Conservation (phyloP, 1,140 invertebrate species). For the Antheraea mylitta region DNA sequence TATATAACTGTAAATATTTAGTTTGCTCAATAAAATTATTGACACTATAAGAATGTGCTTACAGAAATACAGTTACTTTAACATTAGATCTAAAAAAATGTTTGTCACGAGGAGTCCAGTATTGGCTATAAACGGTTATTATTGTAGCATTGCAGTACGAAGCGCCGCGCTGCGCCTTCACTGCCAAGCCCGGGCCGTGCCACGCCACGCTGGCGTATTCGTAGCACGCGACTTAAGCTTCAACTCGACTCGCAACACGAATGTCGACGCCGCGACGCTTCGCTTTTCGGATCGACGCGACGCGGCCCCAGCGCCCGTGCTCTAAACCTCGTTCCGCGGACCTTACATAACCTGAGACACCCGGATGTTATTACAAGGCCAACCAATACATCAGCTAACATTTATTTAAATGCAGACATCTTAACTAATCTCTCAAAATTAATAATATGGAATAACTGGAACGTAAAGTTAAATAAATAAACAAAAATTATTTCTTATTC, state of each 20-base stretch:
- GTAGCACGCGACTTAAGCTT: slow-evolving; percentile 4
- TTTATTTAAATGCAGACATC: slow-evolving; percentile 29
- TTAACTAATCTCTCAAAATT: slow-evolving; percentile 2
- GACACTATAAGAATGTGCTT: too few relatives aligned
- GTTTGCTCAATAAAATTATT: too few relatives aligned
- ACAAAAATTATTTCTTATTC: too few relatives aligned
- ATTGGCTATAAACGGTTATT: neutral
- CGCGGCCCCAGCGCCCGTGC: slow-evolving; percentile 14
- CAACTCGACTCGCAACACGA: neutral
- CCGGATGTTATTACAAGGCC: slow-evolving; percentile 66
- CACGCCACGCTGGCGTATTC: slow-evolving; percentile 8
- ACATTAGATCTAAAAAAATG: neutral
- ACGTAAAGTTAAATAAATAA: neutral
- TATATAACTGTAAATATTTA: too few relatives aligned
- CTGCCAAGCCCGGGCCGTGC: slow-evolving; percentile 13
- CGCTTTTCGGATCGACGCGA: slow-evolving; percentile 13
- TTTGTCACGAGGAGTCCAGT: neutral
- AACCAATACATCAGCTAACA: slow-evolving; percentile 40
- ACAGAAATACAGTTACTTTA: too few relatives aligned
- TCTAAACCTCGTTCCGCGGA: slow-evolving; percentile 34
- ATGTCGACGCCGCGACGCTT: slow-evolving; percentile 12
- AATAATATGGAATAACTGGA: neutral
- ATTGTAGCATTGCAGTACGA: neutral
- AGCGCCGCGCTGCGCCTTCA: slow-evolving; percentile 14
- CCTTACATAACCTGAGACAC: slow-evolving; percentile 60